These are phyloP conservation scores for Oxygymnocypris stewartii DNA, from an alignment of 2,113 vertebrate genomes.

Conservation along the genomic window DNA sequence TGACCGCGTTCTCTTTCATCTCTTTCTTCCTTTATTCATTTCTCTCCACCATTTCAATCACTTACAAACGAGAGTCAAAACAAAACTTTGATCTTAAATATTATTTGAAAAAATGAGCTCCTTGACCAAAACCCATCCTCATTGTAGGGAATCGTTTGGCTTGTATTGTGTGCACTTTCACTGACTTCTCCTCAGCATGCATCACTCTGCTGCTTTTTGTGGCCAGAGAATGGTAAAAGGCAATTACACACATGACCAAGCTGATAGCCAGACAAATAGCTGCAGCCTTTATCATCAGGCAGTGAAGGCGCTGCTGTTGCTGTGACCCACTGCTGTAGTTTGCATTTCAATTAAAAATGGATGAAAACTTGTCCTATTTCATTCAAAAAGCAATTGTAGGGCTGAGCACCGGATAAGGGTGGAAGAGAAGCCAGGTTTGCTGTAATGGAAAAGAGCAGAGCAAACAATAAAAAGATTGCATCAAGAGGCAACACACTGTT, in stretches of 20 bases:
- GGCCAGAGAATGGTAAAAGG: constrained; percentile 70
- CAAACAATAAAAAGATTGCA: constrained; percentile 55
- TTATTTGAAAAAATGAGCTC: constrained; percentile 9
- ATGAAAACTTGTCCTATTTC: constrained; percentile 67
- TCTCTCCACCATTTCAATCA: background rate
- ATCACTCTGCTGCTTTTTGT: constrained; percentile 74
- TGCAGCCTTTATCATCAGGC: constrained; percentile 73
- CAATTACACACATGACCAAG: constrained; percentile 76
- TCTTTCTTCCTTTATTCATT: background rate
- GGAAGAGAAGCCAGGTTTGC: constrained; percentile 53
- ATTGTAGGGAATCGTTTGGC: constrained; percentile 71
- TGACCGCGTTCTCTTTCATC: background rate
- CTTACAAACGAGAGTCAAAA: constrained; percentile 10
- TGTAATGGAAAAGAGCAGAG: constrained; percentile 55
- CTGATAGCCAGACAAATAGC: constrained; percentile 72
- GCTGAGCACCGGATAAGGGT: constrained; percentile 50
- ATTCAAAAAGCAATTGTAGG: constrained; percentile 66
- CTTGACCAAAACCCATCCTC: constrained; percentile 44
- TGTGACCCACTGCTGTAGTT: constrained; percentile 65
- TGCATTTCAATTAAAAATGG: constrained; percentile 70
- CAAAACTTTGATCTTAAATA: constrained; percentile 22
- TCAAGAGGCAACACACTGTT: constrained; percentile 41
- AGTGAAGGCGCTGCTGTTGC: constrained; percentile 65
- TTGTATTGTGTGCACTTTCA: constrained; percentile 70
- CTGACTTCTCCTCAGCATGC: constrained; percentile 67